Conservation (phyloP, 2,888 invertebrate species). For the Folsomia manolachei region DNA sequence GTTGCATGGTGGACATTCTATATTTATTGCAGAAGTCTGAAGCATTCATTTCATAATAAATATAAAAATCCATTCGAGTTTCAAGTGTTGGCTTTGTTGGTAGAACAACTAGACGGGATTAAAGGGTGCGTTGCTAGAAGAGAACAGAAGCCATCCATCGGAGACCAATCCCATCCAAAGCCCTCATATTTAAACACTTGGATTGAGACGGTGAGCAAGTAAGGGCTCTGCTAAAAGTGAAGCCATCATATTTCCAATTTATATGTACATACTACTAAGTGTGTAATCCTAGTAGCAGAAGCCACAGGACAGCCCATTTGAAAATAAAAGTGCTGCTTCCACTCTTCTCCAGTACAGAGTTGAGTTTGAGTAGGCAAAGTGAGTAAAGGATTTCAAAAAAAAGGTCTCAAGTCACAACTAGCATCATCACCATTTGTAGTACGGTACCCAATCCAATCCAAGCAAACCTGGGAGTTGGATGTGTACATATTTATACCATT, state of each 20-base stretch:
- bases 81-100: background rate
- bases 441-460: background rate
- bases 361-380: slow-evolving; percentile 21
- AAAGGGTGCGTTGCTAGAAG: background rate
- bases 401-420: background rate
- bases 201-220: background rate
- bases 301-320: background rate
- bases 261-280: no score
- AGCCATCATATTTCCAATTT: no score
- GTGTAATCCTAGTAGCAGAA: background rate
- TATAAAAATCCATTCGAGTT: background rate
- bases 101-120: background rate
- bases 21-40: no score
- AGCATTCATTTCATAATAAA: background rate
- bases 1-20: no score
- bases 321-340: background rate
- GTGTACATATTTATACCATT: no score
- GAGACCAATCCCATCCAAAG: background rate
- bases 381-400: background rate
- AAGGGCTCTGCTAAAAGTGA: no score
- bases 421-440: no score
- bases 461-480: no score
- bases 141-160: background rate
- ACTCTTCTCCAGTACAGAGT: background rate
- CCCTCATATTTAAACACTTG: background rate